A percentile compares a stretch with the other conserved stretches of the same genome.
phyloP scores from a whole-genome alignment of 2,888 invertebrate genomes.

The Meghimatium bilineatum region DNA sequence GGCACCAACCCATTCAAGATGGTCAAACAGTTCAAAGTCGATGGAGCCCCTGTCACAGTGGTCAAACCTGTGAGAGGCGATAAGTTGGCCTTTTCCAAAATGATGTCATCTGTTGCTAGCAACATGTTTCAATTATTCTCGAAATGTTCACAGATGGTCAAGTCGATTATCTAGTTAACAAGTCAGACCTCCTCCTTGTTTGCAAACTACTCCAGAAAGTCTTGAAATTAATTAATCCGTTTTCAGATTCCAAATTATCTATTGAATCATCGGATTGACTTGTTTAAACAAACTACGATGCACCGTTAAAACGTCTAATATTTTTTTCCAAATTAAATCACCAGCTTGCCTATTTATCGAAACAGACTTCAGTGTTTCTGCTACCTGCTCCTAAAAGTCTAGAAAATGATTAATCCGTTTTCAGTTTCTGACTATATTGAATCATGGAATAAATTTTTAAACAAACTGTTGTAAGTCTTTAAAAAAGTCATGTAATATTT shows the following conservation, averaged over 20 bases:
- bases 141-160: not conserved
- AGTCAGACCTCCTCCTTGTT: not conserved
- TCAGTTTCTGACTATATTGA: too few relatives aligned
- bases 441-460: too few relatives aligned
- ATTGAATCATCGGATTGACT: not conserved
- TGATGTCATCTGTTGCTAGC: slow-evolving; percentile 5
- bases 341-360: not conserved
- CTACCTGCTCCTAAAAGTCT: too few relatives aligned
- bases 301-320: not conserved
- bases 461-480: too few relatives aligned
- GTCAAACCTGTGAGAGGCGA: not conserved
- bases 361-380: too few relatives aligned
- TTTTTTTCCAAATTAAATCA: not conserved
- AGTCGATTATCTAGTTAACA: not conserved
- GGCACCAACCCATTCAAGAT: slow-evolving; percentile 36
- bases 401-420: too few relatives aligned
- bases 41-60: not conserved
- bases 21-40: slow-evolving; percentile 6
- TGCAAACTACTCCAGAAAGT: not conserved
- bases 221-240: not conserved
- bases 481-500: too few relatives aligned
- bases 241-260: not conserved
- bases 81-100: not conserved
- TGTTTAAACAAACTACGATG: not conserved
- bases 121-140: not conserved